These are phyloP conservation scores for Eretmocerus hayati DNA, from an alignment of 2,888 invertebrate species.

Conservation along the genomic window DNA sequence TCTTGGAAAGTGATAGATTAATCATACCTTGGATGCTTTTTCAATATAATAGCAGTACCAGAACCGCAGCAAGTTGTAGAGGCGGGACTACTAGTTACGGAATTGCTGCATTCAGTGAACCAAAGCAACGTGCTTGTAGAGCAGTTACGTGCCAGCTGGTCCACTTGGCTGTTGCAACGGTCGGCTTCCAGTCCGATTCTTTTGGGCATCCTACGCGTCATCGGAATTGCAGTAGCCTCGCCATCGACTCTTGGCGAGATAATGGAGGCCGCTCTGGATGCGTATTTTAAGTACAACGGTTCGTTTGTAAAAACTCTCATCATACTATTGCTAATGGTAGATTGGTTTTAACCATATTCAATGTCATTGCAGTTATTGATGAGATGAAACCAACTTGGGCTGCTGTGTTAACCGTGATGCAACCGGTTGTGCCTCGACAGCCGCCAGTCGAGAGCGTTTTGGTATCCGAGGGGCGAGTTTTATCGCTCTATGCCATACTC, in stretches of 20 bases:
- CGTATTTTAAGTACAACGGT: constrained; percentile 54
- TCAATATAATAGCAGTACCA: constrained; percentile 36
- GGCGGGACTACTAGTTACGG: constrained; percentile 49
- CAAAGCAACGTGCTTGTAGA: constrained; percentile 39
- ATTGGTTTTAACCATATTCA: too few species aligned
- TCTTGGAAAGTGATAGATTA: too few species aligned
- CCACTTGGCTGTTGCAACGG: constrained; percentile 49
- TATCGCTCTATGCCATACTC: constrained; percentile 53
- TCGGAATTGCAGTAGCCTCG: constrained; percentile 48
- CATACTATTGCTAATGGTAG: too few species aligned
- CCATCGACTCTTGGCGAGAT: constrained; percentile 49
- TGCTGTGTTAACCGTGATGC: constrained; percentile 45
- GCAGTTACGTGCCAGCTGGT: constrained; percentile 40
- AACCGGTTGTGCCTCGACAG: constrained; percentile 47
- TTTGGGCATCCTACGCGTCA: constrained; percentile 47
- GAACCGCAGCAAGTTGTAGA: constrained; percentile 47
- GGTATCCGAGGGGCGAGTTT: constrained; percentile 50
- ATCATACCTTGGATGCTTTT: too few species aligned
- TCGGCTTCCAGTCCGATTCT: constrained; percentile 49
- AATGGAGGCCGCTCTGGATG: constrained; percentile 51
- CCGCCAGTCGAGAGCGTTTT: constrained; percentile 49
- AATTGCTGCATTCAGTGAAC: constrained; percentile 48
- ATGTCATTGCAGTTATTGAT: constrained; percentile 34
- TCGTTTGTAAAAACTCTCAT: constrained; percentile 18
- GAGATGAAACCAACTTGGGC: constrained; percentile 48